A percentile compares a stretch with the other conserved stretches of the same genome.
phyloP scores from a whole-genome alignment of 2,113 vertebrate species.

The Vicugna pacos region DNA sequence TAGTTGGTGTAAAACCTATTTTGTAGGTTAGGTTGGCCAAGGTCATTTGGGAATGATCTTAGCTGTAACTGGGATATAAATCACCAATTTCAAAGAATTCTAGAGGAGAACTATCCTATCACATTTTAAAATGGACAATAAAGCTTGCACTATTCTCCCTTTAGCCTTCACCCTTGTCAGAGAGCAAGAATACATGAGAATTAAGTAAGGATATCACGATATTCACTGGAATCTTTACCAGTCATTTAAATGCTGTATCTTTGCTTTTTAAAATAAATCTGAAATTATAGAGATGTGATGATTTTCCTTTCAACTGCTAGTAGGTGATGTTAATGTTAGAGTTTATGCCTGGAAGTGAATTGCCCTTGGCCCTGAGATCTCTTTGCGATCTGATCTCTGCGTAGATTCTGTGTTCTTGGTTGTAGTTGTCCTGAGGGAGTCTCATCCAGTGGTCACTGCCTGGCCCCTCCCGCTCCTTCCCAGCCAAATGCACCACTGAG shows the following conservation, averaged over 20 bases:
- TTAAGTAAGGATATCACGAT: background rate
- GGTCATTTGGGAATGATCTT: background rate
- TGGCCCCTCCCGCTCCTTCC: accelerated
- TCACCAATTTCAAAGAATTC: background rate
- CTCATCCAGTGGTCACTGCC: background rate
- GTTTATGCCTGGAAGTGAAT: background rate
- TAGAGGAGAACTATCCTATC: background rate
- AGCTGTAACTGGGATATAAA: background rate
- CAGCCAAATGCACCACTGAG: background rate
- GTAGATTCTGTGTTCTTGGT: background rate
- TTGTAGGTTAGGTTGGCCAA: background rate
- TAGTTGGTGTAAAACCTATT: background rate
- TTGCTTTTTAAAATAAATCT: background rate
- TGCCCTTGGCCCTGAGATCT: background rate
- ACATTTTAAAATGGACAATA: background rate
- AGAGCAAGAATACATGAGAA: background rate
- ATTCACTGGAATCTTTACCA: background rate
- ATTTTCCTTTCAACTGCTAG: background rate
- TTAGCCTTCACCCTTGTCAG: background rate
- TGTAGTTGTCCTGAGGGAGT: background rate
- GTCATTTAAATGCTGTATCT: background rate
- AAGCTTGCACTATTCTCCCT: background rate
- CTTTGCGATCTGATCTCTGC: too few relatives aligned
- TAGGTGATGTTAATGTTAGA: background rate
- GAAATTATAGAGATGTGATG: background rate